Evolutionary conservation across 2,888 invertebrate genomes (phyloP).

Genomic region (Hydroisotoma schaefferi): DNA sequence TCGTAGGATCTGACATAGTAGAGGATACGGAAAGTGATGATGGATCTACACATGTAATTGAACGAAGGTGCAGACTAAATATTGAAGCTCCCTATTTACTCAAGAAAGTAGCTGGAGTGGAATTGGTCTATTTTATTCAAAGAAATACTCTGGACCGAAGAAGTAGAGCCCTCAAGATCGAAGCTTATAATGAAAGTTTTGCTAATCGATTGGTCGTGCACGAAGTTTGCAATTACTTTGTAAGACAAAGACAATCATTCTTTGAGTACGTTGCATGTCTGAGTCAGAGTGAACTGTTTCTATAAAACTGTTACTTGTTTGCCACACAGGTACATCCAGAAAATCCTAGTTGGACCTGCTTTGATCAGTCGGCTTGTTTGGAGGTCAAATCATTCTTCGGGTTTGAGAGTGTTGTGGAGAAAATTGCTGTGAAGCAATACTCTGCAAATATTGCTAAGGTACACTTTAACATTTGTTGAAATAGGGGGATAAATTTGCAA

Average conservation of each 20-base stretch:
- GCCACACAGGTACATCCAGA: constrained; percentile 78
- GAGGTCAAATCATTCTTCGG: constrained; percentile 95
- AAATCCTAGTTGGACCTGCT: constrained; percentile 91
- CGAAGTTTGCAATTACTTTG: constrained; percentile 83
- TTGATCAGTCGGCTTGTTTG: constrained; percentile 82
- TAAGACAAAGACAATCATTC: constrained; percentile 59
- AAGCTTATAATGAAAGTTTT: constrained; percentile 90
- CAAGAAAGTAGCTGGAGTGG: constrained; percentile 92
- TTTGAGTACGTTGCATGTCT: background rate
- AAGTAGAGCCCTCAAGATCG: constrained; percentile 75
- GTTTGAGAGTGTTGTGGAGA: constrained; percentile 89
- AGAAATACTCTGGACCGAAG: constrained; percentile 79
- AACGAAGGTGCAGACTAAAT: constrained; percentile 80
- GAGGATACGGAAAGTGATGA: constrained; percentile 73
- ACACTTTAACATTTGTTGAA: constrained; percentile 19
- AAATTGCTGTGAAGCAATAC: constrained; percentile 93
- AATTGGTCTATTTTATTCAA: constrained; percentile 85
- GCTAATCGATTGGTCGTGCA: constrained; percentile 74
- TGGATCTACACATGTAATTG: constrained; percentile 72
- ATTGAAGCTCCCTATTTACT: constrained; percentile 91
- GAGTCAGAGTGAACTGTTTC: background rate
- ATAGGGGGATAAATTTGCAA: too few relatives aligned
- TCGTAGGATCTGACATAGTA: constrained; percentile 77
- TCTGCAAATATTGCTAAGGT: constrained; percentile 76
- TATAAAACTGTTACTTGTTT: constrained; percentile 18